These are phyloP conservation scores for Acrocephalus arundinaceus DNA, from an alignment of 2,113 vertebrate genomes.

Conservation along the genomic window DNA sequence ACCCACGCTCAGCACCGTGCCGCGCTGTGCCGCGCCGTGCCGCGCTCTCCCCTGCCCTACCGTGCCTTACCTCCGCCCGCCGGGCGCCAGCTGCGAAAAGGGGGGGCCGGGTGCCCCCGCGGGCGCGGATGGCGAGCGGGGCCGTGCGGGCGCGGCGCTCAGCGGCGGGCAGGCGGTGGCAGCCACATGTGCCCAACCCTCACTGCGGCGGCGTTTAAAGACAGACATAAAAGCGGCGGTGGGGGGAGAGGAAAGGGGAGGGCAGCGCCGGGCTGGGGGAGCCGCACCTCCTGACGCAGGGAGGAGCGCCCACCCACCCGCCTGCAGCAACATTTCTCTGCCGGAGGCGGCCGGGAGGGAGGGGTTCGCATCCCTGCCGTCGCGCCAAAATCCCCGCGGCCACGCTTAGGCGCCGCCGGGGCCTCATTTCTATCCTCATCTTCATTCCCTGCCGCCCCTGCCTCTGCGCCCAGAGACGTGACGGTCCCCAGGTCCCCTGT, in stretches of 20 bases:
- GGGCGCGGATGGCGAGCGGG: neutral
- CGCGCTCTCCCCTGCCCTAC: neutral
- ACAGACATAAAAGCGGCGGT: slow-evolving; percentile 25
- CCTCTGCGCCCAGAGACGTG: neutral
- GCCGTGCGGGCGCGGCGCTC: neutral
- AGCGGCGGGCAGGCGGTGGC: neutral
- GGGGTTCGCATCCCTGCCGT: accelerated
- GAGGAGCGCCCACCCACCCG: slow-evolving; percentile 1
- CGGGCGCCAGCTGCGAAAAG: neutral
- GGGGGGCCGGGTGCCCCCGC: neutral
- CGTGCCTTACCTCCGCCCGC: neutral
- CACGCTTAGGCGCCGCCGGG: too few relatives aligned
- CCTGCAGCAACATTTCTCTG: neutral
- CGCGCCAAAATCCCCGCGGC: neutral
- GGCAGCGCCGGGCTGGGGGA: neutral
- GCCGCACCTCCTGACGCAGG: slow-evolving; percentile 68
- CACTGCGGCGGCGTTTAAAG: slow-evolving; percentile 35
- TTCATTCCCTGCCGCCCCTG: neutral
- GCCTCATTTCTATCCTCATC: neutral
- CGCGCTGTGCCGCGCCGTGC: neutral
- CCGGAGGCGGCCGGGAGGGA: neutral
- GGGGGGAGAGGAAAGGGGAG: neutral
- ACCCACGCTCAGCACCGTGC: neutral
- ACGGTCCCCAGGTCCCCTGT: too few relatives aligned
- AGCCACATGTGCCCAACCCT: slow-evolving; percentile 58